A percentile compares a stretch with the other conserved stretches of the same genome.
Conservation (phyloP, 1,140 invertebrate species). For the Dendrolimus kikuchii region DNA sequence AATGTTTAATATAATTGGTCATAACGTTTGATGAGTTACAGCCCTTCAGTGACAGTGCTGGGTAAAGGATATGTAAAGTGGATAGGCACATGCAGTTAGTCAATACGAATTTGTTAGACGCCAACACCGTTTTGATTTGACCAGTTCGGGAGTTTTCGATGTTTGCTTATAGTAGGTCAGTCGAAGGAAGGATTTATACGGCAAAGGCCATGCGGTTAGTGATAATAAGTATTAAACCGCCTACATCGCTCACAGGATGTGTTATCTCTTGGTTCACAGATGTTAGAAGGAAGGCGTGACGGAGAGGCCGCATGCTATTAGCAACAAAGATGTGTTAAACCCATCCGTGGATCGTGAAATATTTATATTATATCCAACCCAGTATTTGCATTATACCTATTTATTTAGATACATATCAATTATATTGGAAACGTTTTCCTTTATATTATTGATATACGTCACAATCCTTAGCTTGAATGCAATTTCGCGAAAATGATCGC, state of each 20-base stretch:
- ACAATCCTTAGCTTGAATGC: too few species aligned
- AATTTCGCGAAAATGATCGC: too few species aligned
- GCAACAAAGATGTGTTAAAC: constrained; percentile 30
- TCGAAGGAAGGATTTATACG: constrained; percentile 26
- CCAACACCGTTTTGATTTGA: constrained; percentile 24
- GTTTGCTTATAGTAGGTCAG: constrained; percentile 20
- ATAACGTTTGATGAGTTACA: background rate
- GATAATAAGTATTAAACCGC: constrained; percentile 37
- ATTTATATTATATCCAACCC: too few species aligned
- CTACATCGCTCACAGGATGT: constrained; percentile 19
- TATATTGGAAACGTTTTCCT: too few species aligned
- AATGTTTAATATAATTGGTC: too few species aligned
- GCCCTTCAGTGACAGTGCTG: constrained; percentile 20
- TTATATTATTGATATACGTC: too few species aligned
- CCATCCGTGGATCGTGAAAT: constrained; percentile 27
- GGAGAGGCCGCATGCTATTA: constrained; percentile 60
- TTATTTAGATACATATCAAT: too few species aligned
- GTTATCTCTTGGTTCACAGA: constrained; percentile 30
- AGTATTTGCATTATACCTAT: too few species aligned
- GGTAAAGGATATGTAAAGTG: constrained; percentile 28
- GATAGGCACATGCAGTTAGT: constrained; percentile 51
- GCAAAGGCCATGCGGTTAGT: constrained; percentile 51
- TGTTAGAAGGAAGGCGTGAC: constrained; percentile 29
- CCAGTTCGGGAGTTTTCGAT: background rate
- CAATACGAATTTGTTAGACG: constrained; percentile 27